phyloP scores from a whole-genome alignment of 2,888 invertebrate genomes.

The Coenonympha arcania region DNA sequence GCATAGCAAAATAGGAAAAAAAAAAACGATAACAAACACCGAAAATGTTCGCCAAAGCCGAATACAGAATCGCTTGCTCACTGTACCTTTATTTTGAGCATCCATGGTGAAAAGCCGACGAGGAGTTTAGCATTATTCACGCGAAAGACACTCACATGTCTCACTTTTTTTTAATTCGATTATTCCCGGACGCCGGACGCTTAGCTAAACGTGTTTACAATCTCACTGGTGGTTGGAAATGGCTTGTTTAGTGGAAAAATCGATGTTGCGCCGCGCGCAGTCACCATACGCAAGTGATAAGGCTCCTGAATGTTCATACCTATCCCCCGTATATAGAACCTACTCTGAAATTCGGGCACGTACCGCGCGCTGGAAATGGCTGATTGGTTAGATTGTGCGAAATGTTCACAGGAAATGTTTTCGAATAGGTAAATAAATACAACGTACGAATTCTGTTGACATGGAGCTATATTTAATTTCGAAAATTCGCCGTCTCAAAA shows the following conservation, averaged over 20 bases:
- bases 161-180: constrained; percentile 33
- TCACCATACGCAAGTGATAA: constrained; percentile 54
- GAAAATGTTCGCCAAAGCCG: constrained; percentile 2
- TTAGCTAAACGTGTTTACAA: constrained; percentile 58
- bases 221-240: constrained; percentile 57
- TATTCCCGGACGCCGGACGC: constrained; percentile 34
- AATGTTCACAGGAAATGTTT: too few species aligned
- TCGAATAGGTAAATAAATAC: too few species aligned
- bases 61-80: too few species aligned
- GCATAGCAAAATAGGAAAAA: constrained; percentile 27
- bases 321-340: constrained; percentile 35
- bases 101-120: constrained; percentile 50
- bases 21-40: neutral
- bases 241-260: constrained; percentile 66
- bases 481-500: constrained; percentile 1
- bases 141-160: constrained; percentile 48
- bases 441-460: constrained; percentile 12
- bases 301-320: constrained; percentile 29
- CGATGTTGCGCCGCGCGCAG: constrained; percentile 68
- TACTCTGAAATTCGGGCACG: constrained; percentile 35
- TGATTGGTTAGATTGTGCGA: constrained; percentile 29
- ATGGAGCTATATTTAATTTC: neutral
- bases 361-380: constrained; percentile 30
- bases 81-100: constrained; percentile 66
- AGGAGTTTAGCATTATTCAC: constrained; percentile 54